A percentile compares a stretch with the other conserved stretches of the same genome.
Evolutionary conservation across 2,797 vertebrate genomes (phyloP).

Genomic region (Siniperca scherzeri): DNA sequence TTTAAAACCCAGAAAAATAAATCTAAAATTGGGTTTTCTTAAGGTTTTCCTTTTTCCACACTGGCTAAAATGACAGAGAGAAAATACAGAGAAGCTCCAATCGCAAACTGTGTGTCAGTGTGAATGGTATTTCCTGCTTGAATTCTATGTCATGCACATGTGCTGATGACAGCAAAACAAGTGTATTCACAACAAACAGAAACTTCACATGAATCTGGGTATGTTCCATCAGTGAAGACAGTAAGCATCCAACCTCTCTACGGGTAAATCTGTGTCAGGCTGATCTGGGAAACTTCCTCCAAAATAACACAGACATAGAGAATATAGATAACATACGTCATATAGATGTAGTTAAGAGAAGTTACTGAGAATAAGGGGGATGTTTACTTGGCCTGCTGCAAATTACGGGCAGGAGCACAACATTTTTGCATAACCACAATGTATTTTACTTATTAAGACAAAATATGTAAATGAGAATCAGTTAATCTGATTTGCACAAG

Average conservation of each 20-base stretch:
- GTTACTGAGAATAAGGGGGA: background rate
- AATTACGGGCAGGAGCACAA: background rate
- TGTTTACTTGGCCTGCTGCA: too few relatives aligned
- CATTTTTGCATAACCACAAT: background rate
- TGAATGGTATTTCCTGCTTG: background rate
- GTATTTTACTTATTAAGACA: background rate
- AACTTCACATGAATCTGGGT: background rate
- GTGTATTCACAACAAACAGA: constrained; percentile 51
- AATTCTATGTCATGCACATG: too few relatives aligned
- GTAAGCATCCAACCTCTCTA: background rate
- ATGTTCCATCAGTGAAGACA: background rate
- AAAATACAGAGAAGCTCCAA: background rate
- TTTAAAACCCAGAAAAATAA: background rate
- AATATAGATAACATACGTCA: too few relatives aligned
- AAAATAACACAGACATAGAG: background rate
- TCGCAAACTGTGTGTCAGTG: background rate
- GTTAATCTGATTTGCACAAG: background rate
- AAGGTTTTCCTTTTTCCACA: background rate
- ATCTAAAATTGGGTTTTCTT: background rate
- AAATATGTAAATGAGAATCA: background rate
- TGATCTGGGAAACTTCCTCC: background rate
- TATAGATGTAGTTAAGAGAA: background rate
- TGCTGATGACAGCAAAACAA: constrained; percentile 27
- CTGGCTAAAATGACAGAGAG: constrained; percentile 1
- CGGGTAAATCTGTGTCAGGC: background rate